These are phyloP conservation scores for Bryconaethiops microstoma DNA, from an alignment of 2,797 vertebrate species.

Conservation along the genomic window DNA sequence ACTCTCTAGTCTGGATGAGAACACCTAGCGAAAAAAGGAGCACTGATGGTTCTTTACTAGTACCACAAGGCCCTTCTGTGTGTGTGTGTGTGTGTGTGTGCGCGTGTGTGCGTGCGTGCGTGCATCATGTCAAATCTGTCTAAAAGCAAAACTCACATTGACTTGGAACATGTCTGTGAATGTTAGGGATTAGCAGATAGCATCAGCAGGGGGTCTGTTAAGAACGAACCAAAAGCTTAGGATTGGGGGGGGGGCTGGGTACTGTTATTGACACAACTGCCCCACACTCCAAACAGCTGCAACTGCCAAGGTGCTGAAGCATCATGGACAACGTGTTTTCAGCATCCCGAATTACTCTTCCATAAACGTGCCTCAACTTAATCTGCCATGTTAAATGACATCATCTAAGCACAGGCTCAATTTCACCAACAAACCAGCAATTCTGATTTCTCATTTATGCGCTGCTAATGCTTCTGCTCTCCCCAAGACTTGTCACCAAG, in stretches of 20 bases:
- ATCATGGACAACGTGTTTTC: constrained; percentile 15
- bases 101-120: too few relatives aligned
- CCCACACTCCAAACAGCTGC: constrained; percentile 20
- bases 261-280: constrained; percentile 14
- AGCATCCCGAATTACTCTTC: constrained; percentile 16
- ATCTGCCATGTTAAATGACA: constrained; percentile 7
- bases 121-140: not conserved
- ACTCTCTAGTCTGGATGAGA: not conserved
- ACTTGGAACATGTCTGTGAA: constrained; percentile 13
- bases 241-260: constrained; percentile 17
- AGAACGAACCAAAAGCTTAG: not conserved
- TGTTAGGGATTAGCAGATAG: constrained; percentile 26
- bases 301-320: constrained; percentile 6
- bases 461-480: not conserved
- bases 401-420: constrained; percentile 6
- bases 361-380: constrained; percentile 29
- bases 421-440: not conserved
- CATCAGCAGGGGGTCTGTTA: constrained; percentile 3
- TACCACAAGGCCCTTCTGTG: not conserved
- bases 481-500: not conserved
- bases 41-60: not conserved
- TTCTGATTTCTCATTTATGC: not conserved
- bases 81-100: too few relatives aligned
- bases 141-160: constrained; percentile 16
- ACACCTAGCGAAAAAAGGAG: not conserved